These are phyloP conservation scores for Drosophila sp. DNA, from an alignment of 1,140 invertebrate species.

Conservation along the genomic window DNA sequence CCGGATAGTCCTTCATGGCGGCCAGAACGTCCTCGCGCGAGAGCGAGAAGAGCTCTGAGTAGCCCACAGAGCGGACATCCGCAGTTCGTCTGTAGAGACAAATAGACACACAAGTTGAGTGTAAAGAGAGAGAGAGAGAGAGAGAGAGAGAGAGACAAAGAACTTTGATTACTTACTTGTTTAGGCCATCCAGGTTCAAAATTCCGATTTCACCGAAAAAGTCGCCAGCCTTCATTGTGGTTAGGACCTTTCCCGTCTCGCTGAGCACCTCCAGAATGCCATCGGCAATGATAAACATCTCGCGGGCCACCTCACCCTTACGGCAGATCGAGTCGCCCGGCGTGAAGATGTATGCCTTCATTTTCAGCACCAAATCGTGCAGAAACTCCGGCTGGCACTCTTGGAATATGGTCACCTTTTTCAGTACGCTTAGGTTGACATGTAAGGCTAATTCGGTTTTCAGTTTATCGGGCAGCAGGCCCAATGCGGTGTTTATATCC, in stretches of 20 bases:
- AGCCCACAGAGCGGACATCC: conserved; percentile 97
- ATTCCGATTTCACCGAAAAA: conserved; percentile 99
- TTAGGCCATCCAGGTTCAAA: conserved; percentile 96
- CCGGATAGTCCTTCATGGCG: conserved; percentile 98
- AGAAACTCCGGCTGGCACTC: conserved; percentile 99
- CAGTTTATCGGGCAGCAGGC: conserved; percentile 96
- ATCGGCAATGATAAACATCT: conserved; percentile 99
- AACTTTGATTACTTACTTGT: conserved; percentile 89
- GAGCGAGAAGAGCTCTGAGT: conserved; percentile 97
- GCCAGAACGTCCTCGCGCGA: conserved; percentile 97
- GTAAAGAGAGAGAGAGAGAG: no score
- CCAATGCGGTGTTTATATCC: conserved; percentile 97
- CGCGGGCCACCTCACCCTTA: conserved; percentile 95
- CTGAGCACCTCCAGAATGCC: conserved; percentile 98
- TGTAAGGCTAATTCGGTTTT: conserved; percentile 98
- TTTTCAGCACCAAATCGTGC: conserved; percentile 98
- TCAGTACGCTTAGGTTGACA: conserved; percentile 97
- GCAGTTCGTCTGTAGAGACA: conserved; percentile 95
- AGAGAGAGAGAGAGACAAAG: not conserved
- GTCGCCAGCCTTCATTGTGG: conserved; percentile 98
- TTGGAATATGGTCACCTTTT: conserved; percentile 93
- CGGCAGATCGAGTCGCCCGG: conserved; percentile 98
- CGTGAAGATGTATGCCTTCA: conserved; percentile 99
- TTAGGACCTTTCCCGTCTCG: conserved; percentile 95
- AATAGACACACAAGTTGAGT: not conserved